Evolutionary conservation across 2,113 vertebrate genomes (phyloP).

Genomic region (Apaloderma vittatum): DNA sequence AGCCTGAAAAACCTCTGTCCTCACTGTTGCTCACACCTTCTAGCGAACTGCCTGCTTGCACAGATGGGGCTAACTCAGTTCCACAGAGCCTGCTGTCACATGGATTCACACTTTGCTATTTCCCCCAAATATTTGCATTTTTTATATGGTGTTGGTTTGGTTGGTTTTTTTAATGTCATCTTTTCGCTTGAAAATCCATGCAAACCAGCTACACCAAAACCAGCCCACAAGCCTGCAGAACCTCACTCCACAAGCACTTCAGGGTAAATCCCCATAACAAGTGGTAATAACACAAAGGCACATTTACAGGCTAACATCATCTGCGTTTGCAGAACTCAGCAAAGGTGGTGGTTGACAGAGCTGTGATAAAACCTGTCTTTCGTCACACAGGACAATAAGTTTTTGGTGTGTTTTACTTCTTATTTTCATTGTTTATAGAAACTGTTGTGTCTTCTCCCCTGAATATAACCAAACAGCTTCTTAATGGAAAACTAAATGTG

Average conservation of each 20-base stretch:
- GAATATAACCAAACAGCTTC: not conserved
- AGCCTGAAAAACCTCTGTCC: constrained; percentile 26
- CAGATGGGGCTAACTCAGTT: not conserved
- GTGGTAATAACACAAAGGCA: not conserved
- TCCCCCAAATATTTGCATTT: not conserved
- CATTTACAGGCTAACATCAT: fast-evolving
- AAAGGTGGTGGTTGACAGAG: not conserved
- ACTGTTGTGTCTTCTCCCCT: not conserved
- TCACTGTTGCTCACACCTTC: constrained; percentile 1
- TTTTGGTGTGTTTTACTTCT: not conserved
- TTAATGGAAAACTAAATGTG: not conserved
- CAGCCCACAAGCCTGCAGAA: not conserved
- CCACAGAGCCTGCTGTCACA: not conserved
- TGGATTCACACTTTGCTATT: not conserved
- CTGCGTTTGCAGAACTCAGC: not conserved
- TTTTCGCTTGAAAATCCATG: constrained; percentile 13
- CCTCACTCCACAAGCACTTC: not conserved
- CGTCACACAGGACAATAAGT: not conserved
- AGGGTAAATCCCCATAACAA: not conserved
- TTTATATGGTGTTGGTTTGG: not conserved
- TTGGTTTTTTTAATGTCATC: not conserved
- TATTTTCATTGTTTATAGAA: not conserved
- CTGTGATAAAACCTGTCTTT: not conserved
- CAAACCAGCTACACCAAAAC: not conserved
- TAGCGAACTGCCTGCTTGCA: not conserved